Base-by-base conservation (phyloP, 2,888 invertebrate species). In the Cacoxenus indagator region DNA sequence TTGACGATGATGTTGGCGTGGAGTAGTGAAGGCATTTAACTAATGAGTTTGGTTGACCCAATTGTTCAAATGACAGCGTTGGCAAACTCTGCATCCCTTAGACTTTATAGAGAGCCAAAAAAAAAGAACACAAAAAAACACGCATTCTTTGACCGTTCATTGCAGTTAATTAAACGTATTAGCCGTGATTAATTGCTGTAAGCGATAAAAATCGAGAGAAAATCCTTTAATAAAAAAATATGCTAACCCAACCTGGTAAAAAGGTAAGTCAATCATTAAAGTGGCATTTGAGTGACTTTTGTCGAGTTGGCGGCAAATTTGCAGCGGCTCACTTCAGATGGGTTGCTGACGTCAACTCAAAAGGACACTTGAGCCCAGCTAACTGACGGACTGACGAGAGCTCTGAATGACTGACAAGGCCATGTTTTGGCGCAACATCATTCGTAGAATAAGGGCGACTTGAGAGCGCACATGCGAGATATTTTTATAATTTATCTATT, bases 401-500 rank as follows among this genome's bases (percentile, higher is more conserved):
- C n/a, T 54, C 37, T 67, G 68, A 66, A 54, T 76, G 73, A 74
- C 72, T 75, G 76, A 76, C 75, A 72, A 71, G 75, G 75, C 76
- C 71, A 72, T 72, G 73, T 72, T 22, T 37, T 43, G 43, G 24
- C 62, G 14, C 77, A 81, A 76, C 76, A 78, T 73, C 48, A 69
- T 65, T 6, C 4, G 14, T 11, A 37, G 2, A 37, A 37, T 4
- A 37, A 37, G 1, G 61, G 27, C 55, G 55, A 67, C 70, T 62
- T 45, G 46, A 67, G 68, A 2, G 69, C 66, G 17, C 17, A 17
- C 31, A 17, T 31, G 17, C 29, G 8, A 57, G 51, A 64, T 45
- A n/a, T 59, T 85, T 85, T 85, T 84, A 85, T 83, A 85, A 85
- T 81, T 83, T 82, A 85, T 85, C 78, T 83, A 85, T 85, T 85